These are phyloP conservation scores for Axis porcinus DNA, from an alignment of 2,113 vertebrate genomes.

Conservation along the genomic window DNA sequence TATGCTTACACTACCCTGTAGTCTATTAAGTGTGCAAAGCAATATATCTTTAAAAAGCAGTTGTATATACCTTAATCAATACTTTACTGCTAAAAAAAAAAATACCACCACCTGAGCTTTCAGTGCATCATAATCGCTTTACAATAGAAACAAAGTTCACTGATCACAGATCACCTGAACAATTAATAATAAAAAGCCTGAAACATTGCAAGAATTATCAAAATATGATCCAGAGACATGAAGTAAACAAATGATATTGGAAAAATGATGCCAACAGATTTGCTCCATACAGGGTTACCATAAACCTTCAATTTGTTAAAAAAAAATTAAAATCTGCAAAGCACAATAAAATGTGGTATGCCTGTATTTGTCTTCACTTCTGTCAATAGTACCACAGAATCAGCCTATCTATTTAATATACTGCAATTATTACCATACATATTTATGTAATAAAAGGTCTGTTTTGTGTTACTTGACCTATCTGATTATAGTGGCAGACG, in stretches of 20 bases:
- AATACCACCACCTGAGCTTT: background rate
- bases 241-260: background rate
- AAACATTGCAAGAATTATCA: background rate
- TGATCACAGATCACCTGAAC: background rate
- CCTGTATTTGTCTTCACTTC: background rate
- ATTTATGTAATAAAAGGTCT: conserved; percentile 1
- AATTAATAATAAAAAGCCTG: background rate
- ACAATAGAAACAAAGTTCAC: background rate
- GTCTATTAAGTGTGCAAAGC: background rate
- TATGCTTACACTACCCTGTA: background rate
- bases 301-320: background rate
- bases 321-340: background rate
- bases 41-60: background rate
- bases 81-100: background rate
- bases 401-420: background rate
- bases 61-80: background rate
- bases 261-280: background rate
- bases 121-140: background rate
- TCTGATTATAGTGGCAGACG: background rate
- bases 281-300: background rate
- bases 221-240: background rate
- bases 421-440: background rate
- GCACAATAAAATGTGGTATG: background rate
- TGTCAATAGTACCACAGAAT: background rate
- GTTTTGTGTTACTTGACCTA: background rate